A percentile compares a stretch with the other conserved stretches of the same genome.
These are phyloP conservation scores for Eupithecia subfuscata DNA, from an alignment of 2,888 invertebrate species.

Conservation along the genomic window DNA sequence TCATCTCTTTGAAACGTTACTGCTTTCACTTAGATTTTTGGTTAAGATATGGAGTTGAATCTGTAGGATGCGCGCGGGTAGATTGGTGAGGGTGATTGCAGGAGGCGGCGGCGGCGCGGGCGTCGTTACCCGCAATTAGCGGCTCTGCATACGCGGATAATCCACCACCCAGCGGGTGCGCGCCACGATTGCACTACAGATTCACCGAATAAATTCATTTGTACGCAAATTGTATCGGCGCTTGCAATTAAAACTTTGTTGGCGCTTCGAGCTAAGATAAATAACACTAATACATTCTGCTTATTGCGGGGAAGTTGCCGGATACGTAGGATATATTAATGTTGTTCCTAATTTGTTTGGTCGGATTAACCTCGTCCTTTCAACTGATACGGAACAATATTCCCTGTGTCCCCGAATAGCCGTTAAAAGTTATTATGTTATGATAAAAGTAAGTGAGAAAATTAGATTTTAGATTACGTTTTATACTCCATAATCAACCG, in stretches of 20 bases:
- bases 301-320: conserved; percentile 81
- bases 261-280: conserved; percentile 82
- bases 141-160: conserved; percentile 78
- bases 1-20: conserved; percentile 10
- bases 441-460: conserved; percentile 36
- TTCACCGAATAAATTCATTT: conserved; percentile 84
- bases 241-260: conserved; percentile 84
- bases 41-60: conserved; percentile 24
- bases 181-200: conserved; percentile 76
- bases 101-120: conserved; percentile 48
- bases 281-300: conserved; percentile 84
- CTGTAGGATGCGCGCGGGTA: conserved; percentile 25
- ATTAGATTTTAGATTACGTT: conserved; percentile 31
- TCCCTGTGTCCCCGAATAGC: conserved; percentile 67
- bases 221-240: conserved; percentile 84
- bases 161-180: conserved; percentile 56
- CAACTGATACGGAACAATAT: conserved; percentile 69
- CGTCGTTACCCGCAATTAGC: conserved; percentile 80
- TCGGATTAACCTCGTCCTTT: conserved; percentile 75
- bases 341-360: conserved; percentile 83
- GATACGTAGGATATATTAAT: conserved; percentile 82
- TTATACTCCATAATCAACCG: conserved; percentile 24
- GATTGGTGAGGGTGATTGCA: conserved; percentile 44
- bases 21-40: conserved; percentile 18
- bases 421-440: conserved; percentile 53